A percentile compares a stretch with the other conserved stretches of the same genome.
These are phyloP conservation scores for Lytechinus variegatus DNA, from an alignment of 35 echinoderm and acorn worm genomes.

Conservation along the genomic window DNA sequence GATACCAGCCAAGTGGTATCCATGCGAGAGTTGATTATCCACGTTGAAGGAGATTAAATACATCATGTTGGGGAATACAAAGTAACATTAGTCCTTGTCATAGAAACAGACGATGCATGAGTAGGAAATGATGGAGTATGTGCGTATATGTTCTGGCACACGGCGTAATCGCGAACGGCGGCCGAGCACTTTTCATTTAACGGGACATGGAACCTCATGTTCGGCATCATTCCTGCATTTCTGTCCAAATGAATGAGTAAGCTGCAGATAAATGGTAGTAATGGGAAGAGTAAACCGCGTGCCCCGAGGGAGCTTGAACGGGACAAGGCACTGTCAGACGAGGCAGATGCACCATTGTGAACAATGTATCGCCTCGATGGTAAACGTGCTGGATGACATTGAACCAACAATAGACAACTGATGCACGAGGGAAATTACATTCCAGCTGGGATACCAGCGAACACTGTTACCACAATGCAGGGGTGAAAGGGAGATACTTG, in stretches of 20 bases:
- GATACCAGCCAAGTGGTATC: background rate
- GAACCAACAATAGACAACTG: slow-evolving; percentile 42
- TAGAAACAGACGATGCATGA: background rate
- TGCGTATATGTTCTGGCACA: background rate
- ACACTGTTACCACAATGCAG: background rate
- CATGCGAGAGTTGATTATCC: background rate
- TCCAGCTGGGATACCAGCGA: slow-evolving; percentile 14
- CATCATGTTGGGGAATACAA: background rate
- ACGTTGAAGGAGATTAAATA: background rate
- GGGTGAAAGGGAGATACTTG: background rate
- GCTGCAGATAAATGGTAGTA: slow-evolving; percentile 24
- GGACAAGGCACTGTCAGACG: background rate
- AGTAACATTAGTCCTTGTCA: background rate
- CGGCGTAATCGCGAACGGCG: background rate
- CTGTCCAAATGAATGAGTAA: slow-evolving; percentile 31
- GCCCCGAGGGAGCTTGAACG: slow-evolving; percentile 23
- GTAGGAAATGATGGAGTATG: background rate
- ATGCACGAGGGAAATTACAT: slow-evolving; percentile 49
- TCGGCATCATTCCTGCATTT: background rate
- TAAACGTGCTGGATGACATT: slow-evolving; percentile 17
- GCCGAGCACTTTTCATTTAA: background rate
- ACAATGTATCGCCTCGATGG: slow-evolving; percentile 6
- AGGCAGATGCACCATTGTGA: slow-evolving; percentile 45
- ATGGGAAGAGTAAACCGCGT: slow-evolving; percentile 34
- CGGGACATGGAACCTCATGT: background rate